These are phyloP conservation scores for Odontamblyopus rebecca DNA, from an alignment of 2,797 vertebrate species.

Conservation along the genomic window DNA sequence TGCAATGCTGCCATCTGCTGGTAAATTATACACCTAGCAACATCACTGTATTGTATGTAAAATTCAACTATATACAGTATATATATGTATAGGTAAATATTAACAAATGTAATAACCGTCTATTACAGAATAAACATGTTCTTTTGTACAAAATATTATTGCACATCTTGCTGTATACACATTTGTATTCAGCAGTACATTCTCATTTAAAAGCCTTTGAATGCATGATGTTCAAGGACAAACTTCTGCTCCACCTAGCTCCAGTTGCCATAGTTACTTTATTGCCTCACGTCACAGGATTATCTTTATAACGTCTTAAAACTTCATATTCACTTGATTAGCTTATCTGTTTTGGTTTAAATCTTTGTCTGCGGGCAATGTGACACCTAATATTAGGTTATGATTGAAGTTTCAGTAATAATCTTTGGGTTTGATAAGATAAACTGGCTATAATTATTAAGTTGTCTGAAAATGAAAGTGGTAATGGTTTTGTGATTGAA, in stretches of 20 bases:
- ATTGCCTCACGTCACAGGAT: background rate
- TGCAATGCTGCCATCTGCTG: constrained; percentile 73
- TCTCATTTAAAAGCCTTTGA: background rate
- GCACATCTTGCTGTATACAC: background rate
- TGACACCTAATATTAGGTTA: background rate
- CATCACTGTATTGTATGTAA: background rate
- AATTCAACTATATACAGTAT: background rate
- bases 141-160: background rate
- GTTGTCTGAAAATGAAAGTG: background rate
- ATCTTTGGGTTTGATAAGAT: background rate
- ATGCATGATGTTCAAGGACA: background rate
- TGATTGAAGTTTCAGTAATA: background rate
- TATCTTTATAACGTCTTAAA: background rate
- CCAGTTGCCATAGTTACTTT: constrained; percentile 3
- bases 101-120: background rate
- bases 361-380: background rate
- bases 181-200: background rate
- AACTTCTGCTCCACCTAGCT: background rate
- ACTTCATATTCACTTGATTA: background rate
- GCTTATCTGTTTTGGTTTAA: background rate
- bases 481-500: background rate
- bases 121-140: background rate
- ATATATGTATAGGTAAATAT: background rate
- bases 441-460: background rate
- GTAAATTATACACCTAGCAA: constrained; percentile 8